Evolutionary conservation across 1,140 invertebrate species (phyloP), one percentile per base, ranked within the genome.

Genomic region (Conopomorpha cramerella): DNA sequence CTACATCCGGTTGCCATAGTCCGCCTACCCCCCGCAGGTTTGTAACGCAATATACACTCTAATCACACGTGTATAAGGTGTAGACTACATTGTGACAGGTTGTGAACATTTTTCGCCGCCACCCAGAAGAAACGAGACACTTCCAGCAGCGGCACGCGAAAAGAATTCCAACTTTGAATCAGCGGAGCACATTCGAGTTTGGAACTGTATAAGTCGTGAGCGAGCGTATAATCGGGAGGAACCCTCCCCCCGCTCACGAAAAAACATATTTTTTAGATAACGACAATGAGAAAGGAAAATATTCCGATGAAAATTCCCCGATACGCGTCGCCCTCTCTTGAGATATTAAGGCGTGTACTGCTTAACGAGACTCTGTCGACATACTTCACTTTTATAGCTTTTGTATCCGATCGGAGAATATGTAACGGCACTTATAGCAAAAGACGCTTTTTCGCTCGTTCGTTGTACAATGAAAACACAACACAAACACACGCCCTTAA

Each of bases 221-320:
- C 38, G 33, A 39, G 39, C 29, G 38, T 34, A 39, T 27, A 17
- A 3, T 1, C 14, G 10, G 28, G 3, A 3, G 27, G 15, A 2
- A 31, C 26, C 28, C 33, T 15, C 12, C 18, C 23, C 31, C 25
- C 27, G 43, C 25, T 40, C 42, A 46, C 47, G 49, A 62, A 74
- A 74, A 74, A 74, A 74, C 70, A 74, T 74, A 74, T 74, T 74
- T 74, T 74, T 72, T 58, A 72, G 67, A 74, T 74, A 74, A 74
- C 67, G 70, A 74, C 70, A 72, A 72, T 74, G 63, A 64, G 66
- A 71, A 74, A 71, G 55, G 65, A 74, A 74, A 74, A 74, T 74
- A 70, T 70, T 72, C 67, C 70, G 70, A 72, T 74, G 65, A 64
- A 70, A 74, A 72, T 70, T 72, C 65, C 55, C 59, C 65, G 70